Evolutionary conservation across 2,888 invertebrate species (phyloP).

Genomic region (Glaucopsyche alexis): DNA sequence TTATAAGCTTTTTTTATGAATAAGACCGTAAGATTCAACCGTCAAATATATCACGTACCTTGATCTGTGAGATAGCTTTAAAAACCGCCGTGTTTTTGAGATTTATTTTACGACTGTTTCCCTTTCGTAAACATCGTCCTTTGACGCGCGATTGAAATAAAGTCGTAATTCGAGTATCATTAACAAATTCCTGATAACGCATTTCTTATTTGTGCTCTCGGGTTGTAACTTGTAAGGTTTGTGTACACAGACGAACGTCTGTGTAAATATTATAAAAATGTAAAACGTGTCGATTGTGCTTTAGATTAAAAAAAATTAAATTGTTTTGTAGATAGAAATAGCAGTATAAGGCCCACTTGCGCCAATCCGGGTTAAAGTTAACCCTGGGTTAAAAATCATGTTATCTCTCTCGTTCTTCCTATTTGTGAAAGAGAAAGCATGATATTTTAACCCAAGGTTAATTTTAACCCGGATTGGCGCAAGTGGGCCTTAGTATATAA

Average conservation of each 20-base stretch:
- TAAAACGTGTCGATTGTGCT: background rate
- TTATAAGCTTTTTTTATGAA: too few species aligned
- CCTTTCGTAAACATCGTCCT: slow-evolving; percentile 28
- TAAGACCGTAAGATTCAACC: background rate
- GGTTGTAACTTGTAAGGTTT: background rate
- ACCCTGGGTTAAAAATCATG: too few species aligned
- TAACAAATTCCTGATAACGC: background rate
- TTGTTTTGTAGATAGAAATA: background rate
- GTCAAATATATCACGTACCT: slow-evolving; percentile 35
- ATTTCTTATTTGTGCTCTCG: slow-evolving; percentile 5
- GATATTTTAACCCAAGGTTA: too few species aligned
- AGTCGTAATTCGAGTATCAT: slow-evolving; percentile 2
- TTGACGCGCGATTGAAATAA: slow-evolving; percentile 1
- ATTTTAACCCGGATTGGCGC: too few species aligned
- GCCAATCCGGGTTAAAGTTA: too few species aligned
- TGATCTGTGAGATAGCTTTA: slow-evolving; percentile 44
- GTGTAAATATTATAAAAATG: background rate
- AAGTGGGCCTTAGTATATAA: too few species aligned
- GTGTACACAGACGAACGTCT: background rate
- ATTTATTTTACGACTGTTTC: slow-evolving; percentile 49
- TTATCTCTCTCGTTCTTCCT: too few species aligned
- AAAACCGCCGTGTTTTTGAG: slow-evolving; percentile 46
- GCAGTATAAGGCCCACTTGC: too few species aligned
- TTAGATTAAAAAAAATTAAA: background rate
- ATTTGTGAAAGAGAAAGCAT: too few species aligned